Evolutionary conservation across 2,797 vertebrate genomes (phyloP).

Genomic region (Rhabdophis nuchalis): DNA sequence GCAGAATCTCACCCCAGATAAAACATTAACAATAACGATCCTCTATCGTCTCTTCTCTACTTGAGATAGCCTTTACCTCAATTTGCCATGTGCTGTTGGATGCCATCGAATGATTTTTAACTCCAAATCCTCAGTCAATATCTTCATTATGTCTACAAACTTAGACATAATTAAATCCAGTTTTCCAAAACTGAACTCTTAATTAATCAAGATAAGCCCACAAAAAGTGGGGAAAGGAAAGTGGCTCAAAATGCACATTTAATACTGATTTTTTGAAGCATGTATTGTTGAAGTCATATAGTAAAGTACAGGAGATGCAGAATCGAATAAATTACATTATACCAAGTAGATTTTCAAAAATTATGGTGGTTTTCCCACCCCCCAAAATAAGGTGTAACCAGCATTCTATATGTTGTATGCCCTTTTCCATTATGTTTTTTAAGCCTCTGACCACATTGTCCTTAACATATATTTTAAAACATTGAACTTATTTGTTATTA

Average conservation of each 20-base stretch:
- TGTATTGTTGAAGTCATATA: background rate
- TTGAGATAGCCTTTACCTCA: background rate
- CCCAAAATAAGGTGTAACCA: background rate
- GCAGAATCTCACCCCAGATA: background rate
- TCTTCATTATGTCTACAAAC: background rate
- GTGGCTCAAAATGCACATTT: background rate
- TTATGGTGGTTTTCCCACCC: background rate
- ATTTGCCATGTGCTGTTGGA: background rate
- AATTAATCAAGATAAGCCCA: background rate
- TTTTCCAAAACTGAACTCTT: background rate
- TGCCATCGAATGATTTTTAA: background rate
- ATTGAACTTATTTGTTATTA: background rate
- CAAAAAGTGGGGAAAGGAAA: background rate
- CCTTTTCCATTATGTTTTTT: background rate
- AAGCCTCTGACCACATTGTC: background rate
- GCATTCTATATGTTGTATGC: background rate
- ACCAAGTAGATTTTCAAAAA: background rate
- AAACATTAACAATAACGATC: background rate
- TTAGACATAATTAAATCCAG: background rate
- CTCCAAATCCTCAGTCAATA: background rate
- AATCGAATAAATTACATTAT: background rate
- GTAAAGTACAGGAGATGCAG: background rate
- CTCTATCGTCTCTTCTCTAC: background rate
- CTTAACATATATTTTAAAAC: background rate
- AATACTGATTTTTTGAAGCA: background rate